phyloP scores from a whole-genome alignment of 2,888 invertebrate species.

The Coremacera marginata region DNA sequence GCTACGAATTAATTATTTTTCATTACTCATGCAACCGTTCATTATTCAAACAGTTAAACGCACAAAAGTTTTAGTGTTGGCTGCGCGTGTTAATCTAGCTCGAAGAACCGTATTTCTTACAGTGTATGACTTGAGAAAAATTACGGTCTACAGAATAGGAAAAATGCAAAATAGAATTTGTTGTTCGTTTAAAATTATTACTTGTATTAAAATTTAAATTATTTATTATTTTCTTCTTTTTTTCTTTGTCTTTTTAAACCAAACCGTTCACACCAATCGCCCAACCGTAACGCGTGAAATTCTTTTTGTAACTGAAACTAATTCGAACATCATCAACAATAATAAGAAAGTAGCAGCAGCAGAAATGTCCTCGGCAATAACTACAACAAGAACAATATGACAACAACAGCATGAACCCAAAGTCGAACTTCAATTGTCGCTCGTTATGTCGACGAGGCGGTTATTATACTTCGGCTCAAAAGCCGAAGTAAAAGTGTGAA shows the following conservation, averaged over 20 bases:
- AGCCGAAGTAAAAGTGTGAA: slow-evolving; percentile 46
- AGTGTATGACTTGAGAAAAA: background rate
- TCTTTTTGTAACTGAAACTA: slow-evolving; percentile 62
- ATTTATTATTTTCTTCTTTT: background rate
- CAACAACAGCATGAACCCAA: slow-evolving; percentile 43
- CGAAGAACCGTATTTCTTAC: background rate
- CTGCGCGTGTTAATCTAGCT: slow-evolving; percentile 18
- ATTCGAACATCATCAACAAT: slow-evolving; percentile 48
- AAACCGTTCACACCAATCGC: slow-evolving; percentile 18
- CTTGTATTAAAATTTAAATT: background rate
- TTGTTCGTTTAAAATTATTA: background rate
- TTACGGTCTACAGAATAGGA: too few species aligned
- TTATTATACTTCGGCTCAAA: slow-evolving; percentile 42
- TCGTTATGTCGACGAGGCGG: slow-evolving; percentile 40
- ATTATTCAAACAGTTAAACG: slow-evolving; percentile 55
- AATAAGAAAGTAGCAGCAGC: slow-evolving; percentile 43
- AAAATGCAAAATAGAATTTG: too few species aligned
- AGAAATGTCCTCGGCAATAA: slow-evolving; percentile 26
- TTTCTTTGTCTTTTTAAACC: background rate
- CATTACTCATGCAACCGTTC: slow-evolving; percentile 55
- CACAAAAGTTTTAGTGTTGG: slow-evolving; percentile 41
- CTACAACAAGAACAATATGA: slow-evolving; percentile 30
- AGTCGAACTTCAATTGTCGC: slow-evolving; percentile 41
- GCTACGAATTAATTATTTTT: slow-evolving; percentile 55
- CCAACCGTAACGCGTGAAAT: slow-evolving; percentile 57